Evolutionary conservation across 2,888 invertebrate genomes (phyloP), one percentile per base, ranked within the genome.

Genomic region (Plagodis pulveraria): DNA sequence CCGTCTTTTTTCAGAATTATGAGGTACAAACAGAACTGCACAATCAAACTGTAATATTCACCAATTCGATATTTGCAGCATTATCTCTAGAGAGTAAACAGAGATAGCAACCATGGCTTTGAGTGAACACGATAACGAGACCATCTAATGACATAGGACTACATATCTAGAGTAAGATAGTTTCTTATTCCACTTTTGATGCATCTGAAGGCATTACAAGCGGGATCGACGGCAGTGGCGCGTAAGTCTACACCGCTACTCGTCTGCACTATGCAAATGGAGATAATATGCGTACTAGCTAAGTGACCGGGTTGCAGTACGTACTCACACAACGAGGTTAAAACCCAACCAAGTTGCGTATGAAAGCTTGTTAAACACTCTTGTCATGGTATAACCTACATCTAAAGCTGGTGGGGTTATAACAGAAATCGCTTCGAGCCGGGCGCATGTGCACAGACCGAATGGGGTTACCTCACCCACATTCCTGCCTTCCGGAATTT

Each of bases 401-500:
- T 79, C 75, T 78, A 73, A 73, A 88, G 78, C 84, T 69, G 72
- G 84, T 64, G 77, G 83, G 78, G 70, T 87, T 85, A 76, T 76
- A 84, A 77, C 87, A 84, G 85, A 87, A 86, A 88, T 86, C 82
- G 83, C 83, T 77, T 73, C 76, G 83, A 51, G 55, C 55, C 50
- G 76, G 73, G 89, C 90, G 89, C 90, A 87, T 90, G 89, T 87
- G 86, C 87, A 81, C 71, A 79, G 77, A 79, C 78, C 85, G 78
- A 90, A 87, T 86, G 83, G 84, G 88, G 86, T 84, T 86, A 87
- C 86, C 86, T 89, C 86, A 87, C 87, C 88, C 85, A 89, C 89
- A 89, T 90, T 88, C 87, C 85, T 80, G 80, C 80, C 83, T 88
- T 88, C 88, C 87, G 87, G 87, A 90, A 91, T 89, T 89, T 89